Evolutionary conservation across 2,888 invertebrate species (phyloP).

Genomic region (Terebella lapidaria): DNA sequence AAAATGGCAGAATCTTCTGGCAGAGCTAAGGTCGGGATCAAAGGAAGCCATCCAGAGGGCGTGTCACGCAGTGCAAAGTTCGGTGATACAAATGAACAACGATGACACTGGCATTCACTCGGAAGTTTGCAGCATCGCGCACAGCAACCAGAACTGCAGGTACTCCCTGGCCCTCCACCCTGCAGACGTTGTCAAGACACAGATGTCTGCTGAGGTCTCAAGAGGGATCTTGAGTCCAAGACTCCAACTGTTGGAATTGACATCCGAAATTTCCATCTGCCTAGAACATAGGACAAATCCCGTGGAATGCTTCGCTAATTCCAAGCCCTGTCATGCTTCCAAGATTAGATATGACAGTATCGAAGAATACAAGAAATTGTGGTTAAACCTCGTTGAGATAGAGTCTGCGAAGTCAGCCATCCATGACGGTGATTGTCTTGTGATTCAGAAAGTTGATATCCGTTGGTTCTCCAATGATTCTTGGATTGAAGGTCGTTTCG

Average conservation of each 20-base stretch:
- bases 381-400: conserved; percentile 38
- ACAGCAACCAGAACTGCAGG: conserved; percentile 19
- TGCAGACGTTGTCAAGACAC: conserved; percentile 31
- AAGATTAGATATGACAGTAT: conserved; percentile 28
- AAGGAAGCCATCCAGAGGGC: background rate
- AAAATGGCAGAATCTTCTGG: conserved; percentile 11
- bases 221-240: conserved; percentile 33
- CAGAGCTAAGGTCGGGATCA: no score
- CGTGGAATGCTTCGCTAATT: conserved; percentile 29
- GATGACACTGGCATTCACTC: no score
- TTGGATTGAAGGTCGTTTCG: conserved; percentile 18
- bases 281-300: conserved; percentile 35
- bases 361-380: conserved; percentile 30
- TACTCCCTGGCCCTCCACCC: conserved; percentile 22
- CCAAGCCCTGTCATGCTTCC: conserved; percentile 14
- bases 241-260: conserved; percentile 38
- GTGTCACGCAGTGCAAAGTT: no score
- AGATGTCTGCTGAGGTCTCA: conserved; percentile 30
- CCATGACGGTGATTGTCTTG: conserved; percentile 26
- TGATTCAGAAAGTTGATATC: conserved; percentile 35
- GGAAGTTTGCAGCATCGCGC: conserved; percentile 18
- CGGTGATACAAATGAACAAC: no score
- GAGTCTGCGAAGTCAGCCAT: conserved; percentile 36
- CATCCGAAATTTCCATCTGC: conserved; percentile 38
- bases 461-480: conserved; percentile 26